Percentiles rank a stretch among this genome's conserved stretches.
Evolutionary conservation across 92 coral and sea anemone species (phyloP).

Genomic region (Zoanthus sociatus): DNA sequence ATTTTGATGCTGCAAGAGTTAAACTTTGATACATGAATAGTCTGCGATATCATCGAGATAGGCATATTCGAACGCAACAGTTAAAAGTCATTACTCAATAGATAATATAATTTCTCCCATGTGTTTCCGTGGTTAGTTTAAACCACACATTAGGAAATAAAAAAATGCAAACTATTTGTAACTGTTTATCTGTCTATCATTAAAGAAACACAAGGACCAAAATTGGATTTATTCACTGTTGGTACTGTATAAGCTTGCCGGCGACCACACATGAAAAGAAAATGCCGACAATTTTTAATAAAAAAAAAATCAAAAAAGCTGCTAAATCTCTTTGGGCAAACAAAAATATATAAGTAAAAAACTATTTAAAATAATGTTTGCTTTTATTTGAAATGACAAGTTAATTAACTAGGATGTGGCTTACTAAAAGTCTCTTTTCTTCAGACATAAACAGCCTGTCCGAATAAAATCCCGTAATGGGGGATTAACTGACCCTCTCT

Average conservation of each 20-base stretch:
- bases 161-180: background rate
- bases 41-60: background rate
- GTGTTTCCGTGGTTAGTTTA: background rate
- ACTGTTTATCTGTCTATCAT: background rate
- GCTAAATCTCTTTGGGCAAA: background rate
- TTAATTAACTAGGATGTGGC: background rate
- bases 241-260: background rate
- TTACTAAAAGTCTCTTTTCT: background rate
- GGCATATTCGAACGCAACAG: background rate
- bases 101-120: background rate
- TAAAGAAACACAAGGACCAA: background rate
- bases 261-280: background rate
- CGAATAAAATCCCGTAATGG: constrained; percentile 12
- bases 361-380: background rate
- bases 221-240: background rate
- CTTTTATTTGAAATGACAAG: background rate
- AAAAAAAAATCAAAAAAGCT: background rate
- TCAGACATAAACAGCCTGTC: background rate
- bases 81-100: no score
- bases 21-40: background rate
- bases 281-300: background rate
- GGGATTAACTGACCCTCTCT: constrained; percentile 17
- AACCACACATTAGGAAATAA: background rate
- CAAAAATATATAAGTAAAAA: background rate
- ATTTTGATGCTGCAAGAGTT: background rate